These are phyloP conservation scores for Calliphora vicina DNA, from an alignment of 1,140 invertebrate genomes.

Conservation along the genomic window DNA sequence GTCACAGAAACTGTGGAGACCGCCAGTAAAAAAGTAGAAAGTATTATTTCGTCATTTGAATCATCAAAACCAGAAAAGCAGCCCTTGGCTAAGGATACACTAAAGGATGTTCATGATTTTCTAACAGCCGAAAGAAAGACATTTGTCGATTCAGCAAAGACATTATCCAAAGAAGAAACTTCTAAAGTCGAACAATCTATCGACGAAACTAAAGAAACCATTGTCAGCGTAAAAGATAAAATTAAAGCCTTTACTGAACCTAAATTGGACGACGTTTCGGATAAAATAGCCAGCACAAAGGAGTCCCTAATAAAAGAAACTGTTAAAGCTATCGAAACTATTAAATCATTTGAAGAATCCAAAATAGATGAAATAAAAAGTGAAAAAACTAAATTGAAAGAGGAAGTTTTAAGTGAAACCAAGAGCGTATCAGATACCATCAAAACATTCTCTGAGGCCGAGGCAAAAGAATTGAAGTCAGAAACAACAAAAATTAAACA, in stretches of 20 bases:
- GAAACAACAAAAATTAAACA: not conserved
- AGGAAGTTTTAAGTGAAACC: not conserved
- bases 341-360: not conserved
- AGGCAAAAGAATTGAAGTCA: not conserved
- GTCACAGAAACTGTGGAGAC: conserved; percentile 34
- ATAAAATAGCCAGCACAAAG: not conserved
- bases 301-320: not conserved
- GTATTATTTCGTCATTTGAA: conserved; percentile 32
- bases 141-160: not conserved
- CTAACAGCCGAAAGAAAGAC: not conserved
- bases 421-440: not conserved
- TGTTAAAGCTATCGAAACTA: not conserved
- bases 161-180: not conserved
- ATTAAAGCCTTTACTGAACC: conserved; percentile 20
- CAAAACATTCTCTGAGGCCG: not conserved
- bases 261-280: not conserved
- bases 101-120: not conserved
- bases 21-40: conserved; percentile 25
- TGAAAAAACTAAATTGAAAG: conserved; percentile 27
- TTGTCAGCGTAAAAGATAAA: conserved; percentile 15
- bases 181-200: not conserved
- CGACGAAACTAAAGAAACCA: conserved; percentile 5
- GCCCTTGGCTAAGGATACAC: not conserved
- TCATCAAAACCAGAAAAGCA: not conserved
- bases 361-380: not conserved